A percentile compares a stretch with the other conserved stretches of the same genome.
phyloP scores from a whole-genome alignment of 2,113 vertebrate genomes.

The Cyphomyrus discorhynchus region DNA sequence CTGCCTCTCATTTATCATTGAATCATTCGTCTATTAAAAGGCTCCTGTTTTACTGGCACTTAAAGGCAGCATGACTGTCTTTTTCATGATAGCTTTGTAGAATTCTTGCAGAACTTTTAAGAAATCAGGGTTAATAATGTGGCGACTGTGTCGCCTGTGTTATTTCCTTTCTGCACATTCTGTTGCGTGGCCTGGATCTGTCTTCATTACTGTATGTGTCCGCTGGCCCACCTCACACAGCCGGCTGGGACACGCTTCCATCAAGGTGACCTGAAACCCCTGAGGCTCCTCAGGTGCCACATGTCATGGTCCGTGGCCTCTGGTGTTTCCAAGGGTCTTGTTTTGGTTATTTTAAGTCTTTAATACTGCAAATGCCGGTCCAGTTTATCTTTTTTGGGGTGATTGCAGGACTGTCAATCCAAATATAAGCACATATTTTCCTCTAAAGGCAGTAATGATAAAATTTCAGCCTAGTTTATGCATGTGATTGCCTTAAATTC shows the following conservation, averaged over 20 bases:
- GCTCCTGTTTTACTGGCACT: neutral
- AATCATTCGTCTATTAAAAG: neutral
- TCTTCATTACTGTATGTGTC: slow-evolving; percentile 37
- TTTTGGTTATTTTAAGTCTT: neutral
- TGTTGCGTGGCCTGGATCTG: slow-evolving; percentile 38
- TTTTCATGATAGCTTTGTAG: neutral
- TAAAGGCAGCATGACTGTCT: neutral
- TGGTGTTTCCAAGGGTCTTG: neutral
- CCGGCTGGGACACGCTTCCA: slow-evolving; percentile 34
- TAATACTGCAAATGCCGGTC: neutral
- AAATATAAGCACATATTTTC: neutral
- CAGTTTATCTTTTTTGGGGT: neutral
- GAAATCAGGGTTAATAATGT: slow-evolving; percentile 9
- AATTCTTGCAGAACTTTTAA: neutral
- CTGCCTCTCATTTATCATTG: neutral
- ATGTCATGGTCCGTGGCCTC: neutral
- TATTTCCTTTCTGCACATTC: slow-evolving; percentile 28
- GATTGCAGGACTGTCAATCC: neutral
- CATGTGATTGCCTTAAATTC: neutral
- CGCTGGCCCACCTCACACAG: slow-evolving; percentile 30
- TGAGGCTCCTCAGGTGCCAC: neutral
- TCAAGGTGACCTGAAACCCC: slow-evolving; percentile 44
- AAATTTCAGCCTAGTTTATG: neutral
- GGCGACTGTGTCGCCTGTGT: slow-evolving; percentile 25
- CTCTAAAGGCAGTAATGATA: neutral